Percentiles rank a stretch among this genome's conserved stretches.
Evolutionary conservation across 2,888 invertebrate species (phyloP).

Genomic region (Drosophila rubida): DNA sequence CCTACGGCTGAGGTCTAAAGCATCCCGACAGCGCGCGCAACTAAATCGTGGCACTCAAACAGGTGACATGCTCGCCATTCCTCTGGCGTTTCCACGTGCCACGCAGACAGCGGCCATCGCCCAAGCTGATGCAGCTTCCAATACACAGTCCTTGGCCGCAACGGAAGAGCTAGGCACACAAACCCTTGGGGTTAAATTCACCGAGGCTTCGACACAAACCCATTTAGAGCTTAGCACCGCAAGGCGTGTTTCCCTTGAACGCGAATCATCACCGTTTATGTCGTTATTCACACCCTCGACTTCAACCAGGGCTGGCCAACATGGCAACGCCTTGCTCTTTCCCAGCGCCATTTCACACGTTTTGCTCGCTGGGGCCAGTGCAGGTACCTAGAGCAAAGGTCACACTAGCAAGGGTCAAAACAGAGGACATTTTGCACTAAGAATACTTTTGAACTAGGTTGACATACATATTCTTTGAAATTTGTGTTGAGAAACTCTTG

Average conservation of each 20-base stretch:
- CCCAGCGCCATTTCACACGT: constrained; percentile 79
- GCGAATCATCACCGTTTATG: constrained; percentile 72
- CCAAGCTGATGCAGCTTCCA: constrained; percentile 42
- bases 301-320: constrained; percentile 43
- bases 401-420: constrained; percentile 32
- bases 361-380: constrained; percentile 70
- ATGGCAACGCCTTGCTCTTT: constrained; percentile 72
- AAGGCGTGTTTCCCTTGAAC: constrained; percentile 50
- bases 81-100: constrained; percentile 77
- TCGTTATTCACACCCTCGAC: constrained; percentile 60
- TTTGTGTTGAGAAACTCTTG: no score
- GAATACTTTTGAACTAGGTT: no score
- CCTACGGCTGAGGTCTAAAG: constrained; percentile 43
- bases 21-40: constrained; percentile 27
- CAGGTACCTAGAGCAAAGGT: constrained; percentile 60
- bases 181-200: constrained; percentile 3
- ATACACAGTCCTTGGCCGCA: constrained; percentile 29
- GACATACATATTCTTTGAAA: no score
- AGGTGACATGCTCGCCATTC: constrained; percentile 54
- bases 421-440: no score
- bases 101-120: constrained; percentile 76
- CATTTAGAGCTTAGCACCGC: constrained; percentile 23
- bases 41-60: constrained; percentile 83
- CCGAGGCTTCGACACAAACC: constrained; percentile 43
- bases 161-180: constrained; percentile 25